Evolutionary conservation across 2,113 vertebrate genomes (phyloP).

Genomic region (Verasper variegatus): DNA sequence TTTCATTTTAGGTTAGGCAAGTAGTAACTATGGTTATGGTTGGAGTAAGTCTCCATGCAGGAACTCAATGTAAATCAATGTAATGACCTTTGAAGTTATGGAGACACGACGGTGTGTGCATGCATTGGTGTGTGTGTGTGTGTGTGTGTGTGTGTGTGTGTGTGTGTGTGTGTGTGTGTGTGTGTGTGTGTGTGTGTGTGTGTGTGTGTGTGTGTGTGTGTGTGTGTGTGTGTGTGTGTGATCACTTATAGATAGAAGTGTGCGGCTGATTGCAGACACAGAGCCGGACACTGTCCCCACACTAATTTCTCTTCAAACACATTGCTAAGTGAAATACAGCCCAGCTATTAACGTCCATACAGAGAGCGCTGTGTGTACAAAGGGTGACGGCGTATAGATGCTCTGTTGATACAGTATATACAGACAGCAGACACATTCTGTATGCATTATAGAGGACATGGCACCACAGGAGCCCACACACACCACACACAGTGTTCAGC

Average conservation of each 20-base stretch:
- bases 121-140: not conserved
- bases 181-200: too few species aligned
- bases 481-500: constrained; percentile 30
- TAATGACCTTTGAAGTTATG: too few species aligned
- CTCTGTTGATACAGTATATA: constrained; percentile 58
- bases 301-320: constrained; percentile 49
- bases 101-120: too few species aligned
- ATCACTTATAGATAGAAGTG: constrained; percentile 36
- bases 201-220: not conserved
- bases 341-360: constrained; percentile 27
- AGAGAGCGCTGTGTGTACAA: constrained; percentile 52
- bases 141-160: not conserved
- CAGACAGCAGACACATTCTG: constrained; percentile 67
- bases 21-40: too few species aligned
- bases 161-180: not conserved
- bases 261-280: constrained; percentile 11
- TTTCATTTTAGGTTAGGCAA: too few species aligned
- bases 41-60: too few species aligned
- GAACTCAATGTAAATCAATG: too few species aligned
- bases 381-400: constrained; percentile 49
- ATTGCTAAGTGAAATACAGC: constrained; percentile 50
- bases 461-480: constrained; percentile 60
- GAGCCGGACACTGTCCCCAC: constrained; percentile 9
- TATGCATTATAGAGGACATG: constrained; percentile 59
- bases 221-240: not conserved